Percentiles rank a stretch among this genome's conserved stretches.
phyloP scores from a whole-genome alignment of 2,888 invertebrate species.

The Xanthia icteritia region DNA sequence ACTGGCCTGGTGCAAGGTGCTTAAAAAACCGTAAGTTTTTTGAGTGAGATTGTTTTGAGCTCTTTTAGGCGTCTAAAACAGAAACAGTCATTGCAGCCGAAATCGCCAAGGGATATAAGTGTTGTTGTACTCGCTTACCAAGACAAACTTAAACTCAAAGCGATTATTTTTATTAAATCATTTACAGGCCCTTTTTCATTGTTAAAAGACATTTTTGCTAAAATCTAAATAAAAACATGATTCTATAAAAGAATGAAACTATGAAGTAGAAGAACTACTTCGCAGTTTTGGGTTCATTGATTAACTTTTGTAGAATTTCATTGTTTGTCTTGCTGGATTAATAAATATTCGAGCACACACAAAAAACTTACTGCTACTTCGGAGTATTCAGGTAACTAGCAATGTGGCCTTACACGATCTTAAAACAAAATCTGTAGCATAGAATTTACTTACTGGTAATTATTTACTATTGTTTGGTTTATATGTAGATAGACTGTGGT shows the following conservation, averaged over 20 bases:
- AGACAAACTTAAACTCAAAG: no score
- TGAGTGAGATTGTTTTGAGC: neutral
- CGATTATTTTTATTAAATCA: no score
- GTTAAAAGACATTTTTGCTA: neutral
- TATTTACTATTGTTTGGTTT: neutral
- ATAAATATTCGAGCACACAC: neutral
- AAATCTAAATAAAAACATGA: neutral
- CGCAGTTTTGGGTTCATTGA: no score
- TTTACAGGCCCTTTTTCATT: no score
- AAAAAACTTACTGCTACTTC: neutral
- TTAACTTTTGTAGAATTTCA: neutral
- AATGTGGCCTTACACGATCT: no score
- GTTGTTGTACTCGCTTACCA: neutral
- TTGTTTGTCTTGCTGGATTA: neutral
- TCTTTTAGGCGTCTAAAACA: neutral
- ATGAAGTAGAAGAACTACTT: no score
- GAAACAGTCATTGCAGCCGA: neutral
- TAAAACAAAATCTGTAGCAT: no score
- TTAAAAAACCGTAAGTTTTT: slow-evolving; percentile 52
- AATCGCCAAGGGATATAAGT: neutral
- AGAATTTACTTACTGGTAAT: no score
- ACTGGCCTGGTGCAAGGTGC: slow-evolving; percentile 13
- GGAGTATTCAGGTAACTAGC: neutral
- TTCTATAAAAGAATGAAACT: neutral
- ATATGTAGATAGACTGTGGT: no score